Conservation (phyloP, 2,113 vertebrate genomes). For the Solea senegalensis region DNA sequence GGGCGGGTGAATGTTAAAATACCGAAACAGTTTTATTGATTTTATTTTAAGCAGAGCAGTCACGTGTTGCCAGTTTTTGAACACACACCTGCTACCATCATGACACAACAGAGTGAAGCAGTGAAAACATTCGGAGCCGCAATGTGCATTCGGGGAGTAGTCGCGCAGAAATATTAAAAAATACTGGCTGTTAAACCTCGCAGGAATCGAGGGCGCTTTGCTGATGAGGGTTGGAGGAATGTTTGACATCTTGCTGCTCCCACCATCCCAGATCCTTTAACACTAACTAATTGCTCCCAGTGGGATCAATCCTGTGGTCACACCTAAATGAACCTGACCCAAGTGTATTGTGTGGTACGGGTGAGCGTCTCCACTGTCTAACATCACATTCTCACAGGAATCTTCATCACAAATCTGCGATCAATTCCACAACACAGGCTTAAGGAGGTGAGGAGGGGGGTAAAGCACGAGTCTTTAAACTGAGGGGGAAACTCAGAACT, state of each 20-base stretch:
- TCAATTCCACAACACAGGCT: slow-evolving; percentile 26
- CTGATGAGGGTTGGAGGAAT: slow-evolving; percentile 82
- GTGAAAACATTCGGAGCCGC: slow-evolving; percentile 28
- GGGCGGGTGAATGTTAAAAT: slow-evolving; percentile 3
- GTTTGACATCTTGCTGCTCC: slow-evolving; percentile 85
- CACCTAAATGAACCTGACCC: slow-evolving; percentile 78
- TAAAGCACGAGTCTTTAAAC: slow-evolving; percentile 32
- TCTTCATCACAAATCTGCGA: slow-evolving; percentile 23
- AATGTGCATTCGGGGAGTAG: slow-evolving; percentile 31
- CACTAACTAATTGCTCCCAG: slow-evolving; percentile 90
- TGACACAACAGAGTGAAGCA: slow-evolving; percentile 22
- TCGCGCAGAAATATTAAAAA: slow-evolving; percentile 45
- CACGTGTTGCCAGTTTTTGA: background rate
- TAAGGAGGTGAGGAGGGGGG: background rate
- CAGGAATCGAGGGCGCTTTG: slow-evolving; percentile 65
- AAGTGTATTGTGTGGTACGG: slow-evolving; percentile 77
- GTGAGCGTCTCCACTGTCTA: slow-evolving; percentile 67
- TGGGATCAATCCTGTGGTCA: slow-evolving; percentile 87
- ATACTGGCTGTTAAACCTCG: slow-evolving; percentile 19
- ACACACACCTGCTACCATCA: slow-evolving; percentile 5
- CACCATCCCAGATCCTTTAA: slow-evolving; percentile 72
- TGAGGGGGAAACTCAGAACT: slow-evolving; percentile 31
- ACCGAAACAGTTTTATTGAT: background rate
- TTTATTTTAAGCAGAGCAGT: background rate
- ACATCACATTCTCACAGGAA: slow-evolving; percentile 60